These are phyloP conservation scores for Halictus rubicundus DNA, from an alignment of 1,140 invertebrate genomes.

Conservation along the genomic window DNA sequence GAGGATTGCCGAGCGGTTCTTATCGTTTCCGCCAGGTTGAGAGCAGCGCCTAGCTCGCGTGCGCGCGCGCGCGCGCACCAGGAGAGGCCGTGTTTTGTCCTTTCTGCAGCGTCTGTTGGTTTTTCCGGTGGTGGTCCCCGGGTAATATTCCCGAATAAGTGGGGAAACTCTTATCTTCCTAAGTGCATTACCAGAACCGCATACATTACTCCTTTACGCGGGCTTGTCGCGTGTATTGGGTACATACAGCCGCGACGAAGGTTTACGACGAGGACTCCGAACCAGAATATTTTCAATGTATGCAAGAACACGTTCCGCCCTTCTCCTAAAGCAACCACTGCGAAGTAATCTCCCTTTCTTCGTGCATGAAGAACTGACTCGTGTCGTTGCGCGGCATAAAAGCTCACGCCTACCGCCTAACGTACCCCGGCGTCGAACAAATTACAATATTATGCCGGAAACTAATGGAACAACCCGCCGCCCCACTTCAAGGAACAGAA, in stretches of 20 bases:
- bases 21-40: conserved; percentile 32
- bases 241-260: conserved; percentile 56
- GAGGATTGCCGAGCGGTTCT: not conserved
- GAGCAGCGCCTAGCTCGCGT: not conserved
- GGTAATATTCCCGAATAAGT: conserved; percentile 63
- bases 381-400: conserved; percentile 50
- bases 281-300: conserved; percentile 67
- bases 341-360: conserved; percentile 67
- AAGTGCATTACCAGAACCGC: conserved; percentile 66
- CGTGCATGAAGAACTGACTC: conserved; percentile 63
- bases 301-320: conserved; percentile 67
- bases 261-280: conserved; percentile 60
- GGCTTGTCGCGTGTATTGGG: conserved; percentile 55
- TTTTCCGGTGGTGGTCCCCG: conserved; percentile 36
- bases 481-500: not conserved
- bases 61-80: too few species aligned
- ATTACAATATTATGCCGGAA: conserved; percentile 21
- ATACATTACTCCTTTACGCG: conserved; percentile 58
- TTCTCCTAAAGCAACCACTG: conserved; percentile 65
- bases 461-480: conserved; percentile 7
- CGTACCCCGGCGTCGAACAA: not conserved
- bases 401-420: conserved; percentile 45
- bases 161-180: conserved; percentile 64
- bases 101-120: conserved; percentile 62
- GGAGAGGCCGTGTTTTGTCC: conserved; percentile 35